Evolutionary conservation across 37 sponge, comb jelly and placozoan genomes (phyloP).

Genomic region (Cladorhizidae sp.): DNA sequence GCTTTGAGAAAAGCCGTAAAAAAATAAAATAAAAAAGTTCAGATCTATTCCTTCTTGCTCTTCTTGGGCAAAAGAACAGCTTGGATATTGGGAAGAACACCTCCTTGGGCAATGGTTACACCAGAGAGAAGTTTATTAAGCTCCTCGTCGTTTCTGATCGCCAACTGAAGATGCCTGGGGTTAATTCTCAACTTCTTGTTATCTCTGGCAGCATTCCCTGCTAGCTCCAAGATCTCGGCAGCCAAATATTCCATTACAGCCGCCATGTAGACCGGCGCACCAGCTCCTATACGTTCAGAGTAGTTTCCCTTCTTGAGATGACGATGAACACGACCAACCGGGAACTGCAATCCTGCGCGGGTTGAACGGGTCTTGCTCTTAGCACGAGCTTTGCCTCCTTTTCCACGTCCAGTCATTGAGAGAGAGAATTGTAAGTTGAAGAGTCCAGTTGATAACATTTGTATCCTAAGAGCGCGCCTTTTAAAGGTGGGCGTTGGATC

Average conservation of each 20-base stretch:
- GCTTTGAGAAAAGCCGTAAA: slow-evolving; percentile 74
- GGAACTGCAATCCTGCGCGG: too few species aligned
- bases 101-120: too few species aligned
- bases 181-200: too few species aligned
- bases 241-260: too few species aligned
- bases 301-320: slow-evolving; percentile 91
- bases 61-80: slow-evolving; percentile 98
- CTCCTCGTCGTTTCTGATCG: slow-evolving; percentile 98
- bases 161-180: slow-evolving; percentile 99
- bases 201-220: slow-evolving; percentile 99
- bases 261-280: too few species aligned
- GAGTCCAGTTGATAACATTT: too few species aligned
- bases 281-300: slow-evolving; percentile 87
- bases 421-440: too few species aligned
- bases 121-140: too few species aligned
- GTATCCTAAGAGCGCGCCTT: too few species aligned
- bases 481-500: too few species aligned
- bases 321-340: slow-evolving; percentile 96
- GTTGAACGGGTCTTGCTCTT: slow-evolving; percentile 95
- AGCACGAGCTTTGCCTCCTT: slow-evolving; percentile 95
- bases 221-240: slow-evolving; percentile 99
- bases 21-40: not conserved
- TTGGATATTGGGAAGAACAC: slow-evolving; percentile 99
- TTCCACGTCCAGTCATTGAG: too few species aligned
- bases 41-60: slow-evolving; percentile 76